Evolutionary conservation across 2,888 invertebrate species (phyloP), one percentile per base, ranked within the genome.

Genomic region (Drosophila melanosoma): DNA sequence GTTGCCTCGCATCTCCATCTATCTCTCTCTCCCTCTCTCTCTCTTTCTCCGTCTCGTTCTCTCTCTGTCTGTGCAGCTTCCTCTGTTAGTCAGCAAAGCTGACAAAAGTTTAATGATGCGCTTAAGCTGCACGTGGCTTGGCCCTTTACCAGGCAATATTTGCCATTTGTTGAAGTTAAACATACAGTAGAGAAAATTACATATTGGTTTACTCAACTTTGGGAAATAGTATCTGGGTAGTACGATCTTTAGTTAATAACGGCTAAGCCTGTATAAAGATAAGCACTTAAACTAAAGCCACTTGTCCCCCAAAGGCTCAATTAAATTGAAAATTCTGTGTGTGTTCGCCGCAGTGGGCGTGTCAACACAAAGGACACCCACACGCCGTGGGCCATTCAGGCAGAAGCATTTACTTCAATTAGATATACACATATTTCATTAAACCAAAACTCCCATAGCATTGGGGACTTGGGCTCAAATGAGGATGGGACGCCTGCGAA

Each of bases 71-170:
- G 60, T 57, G 68, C 69, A 62, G 58, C 56, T 60, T 58, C 61
- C 56, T 23, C 12, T 12, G 38, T 23, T 32, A 23, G 32, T 40
- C 17, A 35, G 20, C 17, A n/a, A 67, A 68, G 70, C 78, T 83
- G 89, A 80, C 86, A 88, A 90, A 91, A 89, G 89, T 89, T 89
- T 86, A 90, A 90, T 89, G 90, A 87, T 83, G 91, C 90, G 81
- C 74, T 76, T 61, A 76, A 76, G 61, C 40, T 58, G 65, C 53
- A 56, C 62, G 42, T 57, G 62, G 33, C 35, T 26, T 64, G 48
- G 38, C 12, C 23, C 57, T 36, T 42, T 36, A 29, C 63, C 63
- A 36, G 36, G 1, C 29, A 36, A 45, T 40, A 38, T 32, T 49
- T 36, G 35, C 59, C 35, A 29, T 56, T 51, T 42, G 52, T 54